A percentile compares a stretch with the other conserved stretches of the same genome.
Evolutionary conservation across 2,113 vertebrate species (phyloP).

Genomic region (Motacilla tschutschensis): DNA sequence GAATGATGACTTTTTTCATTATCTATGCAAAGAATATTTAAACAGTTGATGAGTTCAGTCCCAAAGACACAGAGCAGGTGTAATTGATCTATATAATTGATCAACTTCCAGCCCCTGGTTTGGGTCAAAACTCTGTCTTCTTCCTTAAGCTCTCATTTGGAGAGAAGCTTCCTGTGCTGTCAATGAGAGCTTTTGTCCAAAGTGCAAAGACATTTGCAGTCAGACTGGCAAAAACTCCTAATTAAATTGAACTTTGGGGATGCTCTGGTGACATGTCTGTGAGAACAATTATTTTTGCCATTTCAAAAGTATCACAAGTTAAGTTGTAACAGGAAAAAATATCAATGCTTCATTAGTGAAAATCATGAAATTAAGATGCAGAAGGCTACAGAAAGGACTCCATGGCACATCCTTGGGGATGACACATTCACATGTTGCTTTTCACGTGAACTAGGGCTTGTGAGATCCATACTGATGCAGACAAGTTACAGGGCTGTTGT

Average conservation of each 20-base stretch:
- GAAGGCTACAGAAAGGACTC: neutral
- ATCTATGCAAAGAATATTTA: slow-evolving; percentile 32
- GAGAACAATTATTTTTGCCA: slow-evolving; percentile 71
- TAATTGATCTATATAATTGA: slow-evolving; percentile 26
- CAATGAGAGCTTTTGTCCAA: slow-evolving; percentile 36
- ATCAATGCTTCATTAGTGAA: slow-evolving; percentile 66
- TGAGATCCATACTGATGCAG: slow-evolving; percentile 47
- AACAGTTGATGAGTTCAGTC: slow-evolving; percentile 24
- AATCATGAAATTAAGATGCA: slow-evolving; percentile 63
- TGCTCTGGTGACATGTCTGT: slow-evolving; percentile 26
- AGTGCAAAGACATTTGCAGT: slow-evolving; percentile 41
- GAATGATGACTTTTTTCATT: slow-evolving; percentile 25
- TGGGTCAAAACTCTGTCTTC: slow-evolving; percentile 45
- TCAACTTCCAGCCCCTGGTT: slow-evolving; percentile 5
- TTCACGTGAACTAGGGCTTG: neutral
- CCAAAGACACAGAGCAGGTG: slow-evolving; percentile 21
- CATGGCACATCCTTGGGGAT: neutral
- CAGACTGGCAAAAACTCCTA: slow-evolving; percentile 20
- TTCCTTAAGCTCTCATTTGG: neutral
- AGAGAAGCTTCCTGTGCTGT: slow-evolving; percentile 19
- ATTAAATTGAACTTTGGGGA: slow-evolving; percentile 41
- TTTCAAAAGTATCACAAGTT: slow-evolving; percentile 61
- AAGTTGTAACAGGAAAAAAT: slow-evolving; percentile 54
- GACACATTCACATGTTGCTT: slow-evolving; percentile 11
- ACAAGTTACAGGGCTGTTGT: neutral